phyloP scores from a whole-genome alignment of 2,888 invertebrate species.

The Apotomis turbidana region DNA sequence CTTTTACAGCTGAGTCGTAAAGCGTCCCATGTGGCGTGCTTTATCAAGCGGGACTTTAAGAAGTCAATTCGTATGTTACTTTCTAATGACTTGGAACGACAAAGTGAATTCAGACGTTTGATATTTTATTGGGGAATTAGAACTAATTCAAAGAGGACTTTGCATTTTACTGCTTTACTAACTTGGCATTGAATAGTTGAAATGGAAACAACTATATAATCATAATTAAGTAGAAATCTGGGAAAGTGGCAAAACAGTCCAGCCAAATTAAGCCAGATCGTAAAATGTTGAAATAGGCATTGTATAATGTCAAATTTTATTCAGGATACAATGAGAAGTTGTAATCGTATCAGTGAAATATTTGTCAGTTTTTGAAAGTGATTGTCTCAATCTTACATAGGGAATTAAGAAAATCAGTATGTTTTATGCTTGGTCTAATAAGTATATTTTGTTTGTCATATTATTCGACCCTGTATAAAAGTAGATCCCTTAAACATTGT shows the following conservation, averaged over 20 bases:
- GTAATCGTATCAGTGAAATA: too few relatives aligned
- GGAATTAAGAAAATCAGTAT: too few relatives aligned
- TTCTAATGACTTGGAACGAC: constrained; percentile 64
- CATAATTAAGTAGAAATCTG: too few relatives aligned
- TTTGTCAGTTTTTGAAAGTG: too few relatives aligned
- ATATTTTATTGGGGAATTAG: constrained; percentile 38
- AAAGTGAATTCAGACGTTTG: constrained; percentile 59
- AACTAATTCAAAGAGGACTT: constrained; percentile 22
- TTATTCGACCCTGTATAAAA: too few relatives aligned
- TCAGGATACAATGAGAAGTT: neutral
- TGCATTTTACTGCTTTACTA: constrained; percentile 26
- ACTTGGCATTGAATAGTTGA: constrained; percentile 1
- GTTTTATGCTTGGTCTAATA: too few relatives aligned
- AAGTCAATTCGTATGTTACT: constrained; percentile 62
- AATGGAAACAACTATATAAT: constrained; percentile 2
- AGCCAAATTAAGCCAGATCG: constrained; percentile 8
- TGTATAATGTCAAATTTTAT: neutral
- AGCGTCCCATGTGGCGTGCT: constrained; percentile 74
- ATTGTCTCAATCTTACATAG: too few relatives aligned
- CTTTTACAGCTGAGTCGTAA: constrained; percentile 78
- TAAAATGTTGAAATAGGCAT: constrained; percentile 18
- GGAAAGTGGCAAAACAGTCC: neutral
- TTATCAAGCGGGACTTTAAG: constrained; percentile 64
- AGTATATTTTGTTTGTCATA: too few relatives aligned
- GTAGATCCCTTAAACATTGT: too few relatives aligned